Percentiles rank a stretch among this genome's conserved stretches.
These are phyloP conservation scores for Karalla daura DNA, from an alignment of 2,797 vertebrate species.

Conservation along the genomic window DNA sequence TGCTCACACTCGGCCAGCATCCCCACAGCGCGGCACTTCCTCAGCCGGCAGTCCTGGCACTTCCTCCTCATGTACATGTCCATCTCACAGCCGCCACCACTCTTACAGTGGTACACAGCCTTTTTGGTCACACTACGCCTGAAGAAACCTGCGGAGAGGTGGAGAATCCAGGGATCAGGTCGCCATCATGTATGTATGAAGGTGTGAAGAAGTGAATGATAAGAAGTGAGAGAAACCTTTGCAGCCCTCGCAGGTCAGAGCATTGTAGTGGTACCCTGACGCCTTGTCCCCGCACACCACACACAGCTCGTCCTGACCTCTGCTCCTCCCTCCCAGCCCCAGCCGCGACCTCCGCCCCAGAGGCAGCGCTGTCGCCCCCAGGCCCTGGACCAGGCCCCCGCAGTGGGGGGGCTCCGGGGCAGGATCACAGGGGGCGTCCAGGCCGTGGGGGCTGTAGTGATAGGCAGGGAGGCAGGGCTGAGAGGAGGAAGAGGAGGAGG, in stretches of 20 bases:
- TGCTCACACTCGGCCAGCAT: conserved; percentile 95
- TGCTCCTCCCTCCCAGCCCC: conserved; percentile 80
- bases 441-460: conserved; percentile 82
- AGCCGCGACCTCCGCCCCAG: conserved; percentile 84
- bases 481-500: conserved; percentile 73
- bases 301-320: conserved; percentile 93
- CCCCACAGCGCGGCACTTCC: conserved; percentile 94
- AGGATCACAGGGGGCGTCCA: conserved; percentile 80
- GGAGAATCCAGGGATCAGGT: too few species aligned
- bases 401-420: conserved; percentile 77
- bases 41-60: conserved; percentile 94
- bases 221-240: conserved; percentile 84
- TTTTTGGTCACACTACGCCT: conserved; percentile 94
- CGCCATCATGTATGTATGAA: not conserved
- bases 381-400: conserved; percentile 63
- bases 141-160: conserved; percentile 94
- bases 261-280: conserved; percentile 96
- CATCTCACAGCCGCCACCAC: conserved; percentile 94
- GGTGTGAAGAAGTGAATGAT: not conserved
- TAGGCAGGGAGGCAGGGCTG: conserved; percentile 84
- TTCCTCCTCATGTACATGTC: conserved; percentile 98
- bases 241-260: conserved; percentile 95
- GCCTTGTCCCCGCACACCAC: conserved; percentile 95
- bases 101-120: conserved; percentile 93
- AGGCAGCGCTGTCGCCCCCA: conserved; percentile 66